A percentile compares a stretch with the other conserved stretches of the same genome.
Conservation (phyloP, 2,888 invertebrate genomes). For the Mimachlamys varia region DNA sequence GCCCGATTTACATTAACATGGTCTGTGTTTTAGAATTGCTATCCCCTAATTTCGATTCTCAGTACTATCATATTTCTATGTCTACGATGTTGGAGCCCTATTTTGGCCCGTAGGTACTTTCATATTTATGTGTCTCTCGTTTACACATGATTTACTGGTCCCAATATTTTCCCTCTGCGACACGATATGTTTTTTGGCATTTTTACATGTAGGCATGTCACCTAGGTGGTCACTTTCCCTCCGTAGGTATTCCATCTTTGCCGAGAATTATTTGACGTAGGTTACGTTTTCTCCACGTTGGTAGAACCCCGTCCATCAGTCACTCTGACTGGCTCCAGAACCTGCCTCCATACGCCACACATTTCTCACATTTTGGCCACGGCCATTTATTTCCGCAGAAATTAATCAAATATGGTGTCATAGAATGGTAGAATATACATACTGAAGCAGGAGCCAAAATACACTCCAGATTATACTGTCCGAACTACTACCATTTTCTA, state of each 20-base stretch:
- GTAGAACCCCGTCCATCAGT: slow-evolving; percentile 27
- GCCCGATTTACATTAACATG: not conserved
- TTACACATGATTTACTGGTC: slow-evolving; percentile 26
- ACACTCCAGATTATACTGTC: not conserved
- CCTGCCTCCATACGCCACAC: slow-evolving; percentile 15
- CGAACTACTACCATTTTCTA: not conserved
- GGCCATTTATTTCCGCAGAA: slow-evolving; percentile 2
- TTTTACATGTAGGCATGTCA: slow-evolving; percentile 34
- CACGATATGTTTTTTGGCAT: slow-evolving; percentile 21
- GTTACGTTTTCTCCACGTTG: slow-evolving; percentile 30
- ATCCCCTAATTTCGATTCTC: not conserved
- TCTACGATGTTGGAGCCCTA: not conserved
- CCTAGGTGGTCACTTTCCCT: slow-evolving; percentile 24
- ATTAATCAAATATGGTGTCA: slow-evolving; percentile 25
- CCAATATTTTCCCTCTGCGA: slow-evolving; percentile 2
- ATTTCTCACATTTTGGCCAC: slow-evolving; percentile 29
- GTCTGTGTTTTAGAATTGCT: not conserved
- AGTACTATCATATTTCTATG: not conserved
- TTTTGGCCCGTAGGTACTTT: slow-evolving; percentile 8
- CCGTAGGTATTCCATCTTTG: slow-evolving; percentile 34
- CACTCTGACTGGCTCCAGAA: slow-evolving; percentile 34
- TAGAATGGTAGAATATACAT: slow-evolving; percentile 11
- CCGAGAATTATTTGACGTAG: slow-evolving; percentile 22
- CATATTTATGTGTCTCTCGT: slow-evolving; percentile 11
- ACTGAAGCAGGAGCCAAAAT: not conserved